phyloP scores from a whole-genome alignment of 2,113 vertebrate genomes.

The Albula goreensis region DNA sequence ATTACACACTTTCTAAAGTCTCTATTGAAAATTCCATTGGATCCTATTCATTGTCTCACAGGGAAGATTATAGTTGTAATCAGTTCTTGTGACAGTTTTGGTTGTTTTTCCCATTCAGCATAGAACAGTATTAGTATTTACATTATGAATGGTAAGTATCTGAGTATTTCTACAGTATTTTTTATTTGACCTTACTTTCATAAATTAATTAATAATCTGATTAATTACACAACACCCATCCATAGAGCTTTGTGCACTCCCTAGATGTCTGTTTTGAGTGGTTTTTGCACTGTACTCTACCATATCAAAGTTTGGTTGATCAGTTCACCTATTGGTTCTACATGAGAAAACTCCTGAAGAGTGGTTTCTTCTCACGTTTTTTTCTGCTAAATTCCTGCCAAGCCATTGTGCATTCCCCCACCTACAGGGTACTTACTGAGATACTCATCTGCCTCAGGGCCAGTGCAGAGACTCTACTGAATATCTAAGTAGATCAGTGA shows the following conservation, averaged over 20 bases:
- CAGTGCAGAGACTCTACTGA: neutral
- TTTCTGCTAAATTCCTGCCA: neutral
- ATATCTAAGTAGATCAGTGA: neutral
- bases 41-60: neutral
- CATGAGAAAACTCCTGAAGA: neutral
- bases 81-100: neutral
- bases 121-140: neutral
- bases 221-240: neutral
- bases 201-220: neutral
- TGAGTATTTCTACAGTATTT: neutral
- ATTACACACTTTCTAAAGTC: neutral
- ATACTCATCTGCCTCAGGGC: neutral
- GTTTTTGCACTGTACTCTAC: neutral
- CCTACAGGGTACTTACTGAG: neutral
- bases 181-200: neutral
- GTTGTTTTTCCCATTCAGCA: neutral
- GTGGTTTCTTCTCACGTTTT: neutral
- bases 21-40: neutral
- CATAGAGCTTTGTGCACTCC: neutral
- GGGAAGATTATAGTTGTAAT: neutral
- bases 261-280: neutral
- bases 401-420: neutral
- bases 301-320: neutral
- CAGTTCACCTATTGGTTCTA: neutral
- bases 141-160: neutral